Percentiles rank a stretch among this genome's conserved stretches.
Evolutionary conservation across 2,888 invertebrate genomes (phyloP).

Genomic region (Meghimatium bilineatum): DNA sequence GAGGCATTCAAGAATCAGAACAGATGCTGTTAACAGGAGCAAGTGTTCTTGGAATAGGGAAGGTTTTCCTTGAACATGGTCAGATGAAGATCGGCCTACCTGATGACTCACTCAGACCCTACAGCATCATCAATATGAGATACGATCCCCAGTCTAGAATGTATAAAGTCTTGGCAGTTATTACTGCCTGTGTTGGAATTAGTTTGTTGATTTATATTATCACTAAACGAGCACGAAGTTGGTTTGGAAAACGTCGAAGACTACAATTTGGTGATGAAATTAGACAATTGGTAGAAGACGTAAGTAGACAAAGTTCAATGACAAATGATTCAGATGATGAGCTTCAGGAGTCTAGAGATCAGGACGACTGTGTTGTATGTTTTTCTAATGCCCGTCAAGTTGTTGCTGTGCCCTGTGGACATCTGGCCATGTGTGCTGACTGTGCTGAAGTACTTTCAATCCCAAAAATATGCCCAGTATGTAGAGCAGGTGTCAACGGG

Average conservation of each 20-base stretch:
- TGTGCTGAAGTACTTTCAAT: constrained; percentile 85
- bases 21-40: constrained; percentile 91
- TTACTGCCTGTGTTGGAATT: constrained; percentile 81
- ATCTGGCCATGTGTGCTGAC: constrained; percentile 92
- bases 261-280: constrained; percentile 54
- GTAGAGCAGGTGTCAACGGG: constrained; percentile 84
- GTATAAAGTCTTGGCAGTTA: constrained; percentile 79
- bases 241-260: constrained; percentile 50
- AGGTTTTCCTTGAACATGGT: constrained; percentile 83
- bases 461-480: constrained; percentile 86
- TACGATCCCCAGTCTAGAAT: constrained; percentile 83
- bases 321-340: background rate
- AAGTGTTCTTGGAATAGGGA: constrained; percentile 87
- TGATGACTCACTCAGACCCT: constrained; percentile 82
- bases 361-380: constrained; percentile 89
- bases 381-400: constrained; percentile 90
- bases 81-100: constrained; percentile 85
- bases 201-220: constrained; percentile 80
- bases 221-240: constrained; percentile 78
- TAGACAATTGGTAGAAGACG: constrained; percentile 19
- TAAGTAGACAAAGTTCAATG: background rate
- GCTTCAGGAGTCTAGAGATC: constrained; percentile 59
- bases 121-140: constrained; percentile 88
- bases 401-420: constrained; percentile 91
- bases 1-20: constrained; percentile 90